These are phyloP conservation scores for Pocillopora meandrina DNA, from an alignment of 92 coral and sea anemone species.

Conservation along the genomic window DNA sequence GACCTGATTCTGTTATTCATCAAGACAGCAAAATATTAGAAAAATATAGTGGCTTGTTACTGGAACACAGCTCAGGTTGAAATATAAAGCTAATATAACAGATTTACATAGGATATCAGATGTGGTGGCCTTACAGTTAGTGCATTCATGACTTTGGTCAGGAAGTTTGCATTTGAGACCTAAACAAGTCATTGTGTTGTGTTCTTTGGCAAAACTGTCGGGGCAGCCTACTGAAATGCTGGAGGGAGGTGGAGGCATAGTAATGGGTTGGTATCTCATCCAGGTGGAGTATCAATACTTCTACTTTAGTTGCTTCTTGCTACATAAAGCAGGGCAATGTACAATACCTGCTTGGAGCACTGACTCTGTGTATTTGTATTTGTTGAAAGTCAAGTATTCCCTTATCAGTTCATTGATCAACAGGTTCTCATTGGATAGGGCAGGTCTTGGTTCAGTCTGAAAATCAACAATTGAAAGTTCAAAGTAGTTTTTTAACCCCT, in stretches of 20 bases:
- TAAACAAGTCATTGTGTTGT: too few species aligned
- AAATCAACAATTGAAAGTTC: background rate
- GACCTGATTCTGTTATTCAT: constrained; percentile 78
- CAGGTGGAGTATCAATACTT: too few species aligned
- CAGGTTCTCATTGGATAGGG: constrained; percentile 95
- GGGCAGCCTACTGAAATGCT: too few species aligned
- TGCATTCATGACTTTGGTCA: background rate
- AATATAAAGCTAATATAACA: background rate
- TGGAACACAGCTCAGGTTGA: background rate
- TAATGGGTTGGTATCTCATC: too few species aligned
- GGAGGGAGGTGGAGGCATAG: too few species aligned
- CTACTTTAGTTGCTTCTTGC: background rate
- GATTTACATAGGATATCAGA: background rate
- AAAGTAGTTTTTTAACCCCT: too few species aligned
- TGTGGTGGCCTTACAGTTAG: background rate
- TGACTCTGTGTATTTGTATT: constrained; percentile 93
- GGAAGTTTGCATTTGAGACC: too few species aligned
- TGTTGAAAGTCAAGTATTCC: constrained; percentile 94
- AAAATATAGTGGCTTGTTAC: background rate
- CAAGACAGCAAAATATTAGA: background rate
- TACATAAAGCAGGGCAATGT: background rate
- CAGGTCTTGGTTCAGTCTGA: constrained; percentile 86
- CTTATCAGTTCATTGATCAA: constrained; percentile 94
- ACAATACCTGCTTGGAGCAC: constrained; percentile 88
- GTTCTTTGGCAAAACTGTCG: too few species aligned